These are phyloP conservation scores for Petrocephalus sullivani DNA, from an alignment of 2,797 vertebrate species.

Conservation along the genomic window DNA sequence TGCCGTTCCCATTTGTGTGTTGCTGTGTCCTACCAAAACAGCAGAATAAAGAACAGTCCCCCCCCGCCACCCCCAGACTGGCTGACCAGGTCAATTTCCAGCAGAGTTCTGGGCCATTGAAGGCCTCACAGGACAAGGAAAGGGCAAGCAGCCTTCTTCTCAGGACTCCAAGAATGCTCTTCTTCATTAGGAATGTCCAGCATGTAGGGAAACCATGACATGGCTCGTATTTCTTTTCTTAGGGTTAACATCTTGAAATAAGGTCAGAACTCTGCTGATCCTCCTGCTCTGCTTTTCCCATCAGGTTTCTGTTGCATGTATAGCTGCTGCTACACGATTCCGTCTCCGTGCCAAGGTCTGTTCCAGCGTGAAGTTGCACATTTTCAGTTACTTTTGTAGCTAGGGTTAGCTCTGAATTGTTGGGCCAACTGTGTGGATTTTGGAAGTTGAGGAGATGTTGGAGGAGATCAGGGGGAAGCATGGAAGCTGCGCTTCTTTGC, in stretches of 20 bases:
- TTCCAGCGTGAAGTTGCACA: background rate
- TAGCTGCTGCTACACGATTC: background rate
- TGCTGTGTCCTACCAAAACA: background rate
- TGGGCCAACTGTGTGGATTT: background rate
- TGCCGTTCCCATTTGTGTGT: too few relatives aligned
- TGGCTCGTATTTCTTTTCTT: background rate
- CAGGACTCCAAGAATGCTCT: background rate
- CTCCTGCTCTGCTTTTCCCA: background rate
- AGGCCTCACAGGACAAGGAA: background rate
- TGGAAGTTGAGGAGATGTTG: background rate
- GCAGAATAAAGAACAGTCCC: background rate
- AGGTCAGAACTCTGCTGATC: background rate
- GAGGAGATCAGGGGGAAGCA: background rate
- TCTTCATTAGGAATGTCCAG: background rate
- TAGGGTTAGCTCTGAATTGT: background rate
- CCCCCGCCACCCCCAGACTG: background rate
- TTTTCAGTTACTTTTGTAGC: background rate
- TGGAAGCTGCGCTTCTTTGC: background rate
- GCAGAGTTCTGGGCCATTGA: background rate
- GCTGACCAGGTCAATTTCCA: background rate
- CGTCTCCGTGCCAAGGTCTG: background rate
- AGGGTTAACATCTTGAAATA: background rate
- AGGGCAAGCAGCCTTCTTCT: background rate
- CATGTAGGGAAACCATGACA: background rate
- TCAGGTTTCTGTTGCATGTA: background rate